Evolutionary conservation across 2,888 invertebrate species (phyloP), one percentile per base, ranked within the genome.

Genomic region (Tachina fera): DNA sequence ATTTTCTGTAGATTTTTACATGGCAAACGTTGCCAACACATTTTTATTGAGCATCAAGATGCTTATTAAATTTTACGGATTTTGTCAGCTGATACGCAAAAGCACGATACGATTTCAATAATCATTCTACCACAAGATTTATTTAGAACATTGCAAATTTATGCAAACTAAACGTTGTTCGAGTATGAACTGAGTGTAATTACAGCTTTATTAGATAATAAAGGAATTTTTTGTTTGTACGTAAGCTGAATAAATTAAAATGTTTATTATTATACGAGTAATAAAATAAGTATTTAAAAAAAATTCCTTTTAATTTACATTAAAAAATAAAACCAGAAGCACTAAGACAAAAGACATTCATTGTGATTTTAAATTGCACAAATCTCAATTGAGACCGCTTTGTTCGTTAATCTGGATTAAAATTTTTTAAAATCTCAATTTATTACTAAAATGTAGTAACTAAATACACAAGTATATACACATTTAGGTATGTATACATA

Each of bases 151-250:
- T 31, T 13, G 1, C 3, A 56, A 22, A 19, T 22, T 22, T 16
- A 22, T 11, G 14, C 22, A 31, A 60, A 8, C 16, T 22, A 41
- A 60, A 60, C 39, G 60, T 9, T 60, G 60, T 41, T 60, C 31
- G 31, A 31, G 31, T 31, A 31, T 31, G 5, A 31, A 31, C 31
- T 5, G 13, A 53, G 10, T n/a, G n/a, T 60, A 68, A 77, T 77
- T 77, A 68, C 53, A 68, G 58, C 68, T 77, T 77, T 68, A 60
- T 77, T 60, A 47, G 65, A 76, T 58, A 76, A 76, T 58, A 63
- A 43, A 31, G 53, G 51, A 51, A 49, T 19, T n/a, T 72, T 60
- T 58, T 31, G n/a, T 58, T 6, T 22, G 41, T 45, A 65, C 76
- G 76, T 45, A 53, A 77, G 77, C 47, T 47, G 49, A 58, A 67